Percentiles rank a stretch among this genome's conserved stretches.
These are phyloP conservation scores for Pungitius pungitius DNA, from an alignment of 2,113 vertebrate genomes.

Conservation along the genomic window DNA sequence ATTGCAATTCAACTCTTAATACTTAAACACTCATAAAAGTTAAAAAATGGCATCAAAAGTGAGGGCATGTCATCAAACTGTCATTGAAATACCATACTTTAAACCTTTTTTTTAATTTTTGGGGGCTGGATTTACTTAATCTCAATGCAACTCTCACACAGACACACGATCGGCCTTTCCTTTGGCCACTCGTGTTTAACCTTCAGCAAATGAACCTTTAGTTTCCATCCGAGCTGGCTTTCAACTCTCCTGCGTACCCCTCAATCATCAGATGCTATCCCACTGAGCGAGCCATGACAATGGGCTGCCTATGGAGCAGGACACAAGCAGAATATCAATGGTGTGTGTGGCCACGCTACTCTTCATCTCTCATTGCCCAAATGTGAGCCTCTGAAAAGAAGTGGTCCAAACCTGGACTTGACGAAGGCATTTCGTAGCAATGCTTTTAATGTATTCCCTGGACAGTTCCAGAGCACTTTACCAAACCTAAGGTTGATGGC, in stretches of 20 bases:
- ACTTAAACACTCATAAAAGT: too few species aligned
- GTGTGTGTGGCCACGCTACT: constrained; percentile 48
- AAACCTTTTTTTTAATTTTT: too few species aligned
- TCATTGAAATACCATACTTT: background rate
- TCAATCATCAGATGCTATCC: constrained; percentile 71
- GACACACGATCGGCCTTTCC: background rate
- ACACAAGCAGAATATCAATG: constrained; percentile 76
- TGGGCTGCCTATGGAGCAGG: constrained; percentile 71
- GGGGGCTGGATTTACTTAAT: background rate
- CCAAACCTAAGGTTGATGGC: constrained; percentile 40
- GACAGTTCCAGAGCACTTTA: constrained; percentile 34
- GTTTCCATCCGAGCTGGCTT: constrained; percentile 52
- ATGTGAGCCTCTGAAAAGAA: constrained; percentile 59
- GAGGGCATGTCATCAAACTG: background rate
- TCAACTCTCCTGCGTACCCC: constrained; percentile 52
- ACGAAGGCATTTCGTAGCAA: constrained; percentile 56
- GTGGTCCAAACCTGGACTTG: constrained; percentile 37
- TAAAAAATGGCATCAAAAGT: background rate
- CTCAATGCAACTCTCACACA: constrained; percentile 8
- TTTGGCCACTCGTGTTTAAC: constrained; percentile 32
- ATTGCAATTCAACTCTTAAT: background rate
- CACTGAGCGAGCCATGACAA: constrained; percentile 68
- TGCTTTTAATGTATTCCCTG: constrained; percentile 57
- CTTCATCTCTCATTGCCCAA: constrained; percentile 73
- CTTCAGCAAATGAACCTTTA: constrained; percentile 55